Conservation (phyloP, 53 echinoderm and acorn worm genomes). For the Echinarachnius parma region DNA sequence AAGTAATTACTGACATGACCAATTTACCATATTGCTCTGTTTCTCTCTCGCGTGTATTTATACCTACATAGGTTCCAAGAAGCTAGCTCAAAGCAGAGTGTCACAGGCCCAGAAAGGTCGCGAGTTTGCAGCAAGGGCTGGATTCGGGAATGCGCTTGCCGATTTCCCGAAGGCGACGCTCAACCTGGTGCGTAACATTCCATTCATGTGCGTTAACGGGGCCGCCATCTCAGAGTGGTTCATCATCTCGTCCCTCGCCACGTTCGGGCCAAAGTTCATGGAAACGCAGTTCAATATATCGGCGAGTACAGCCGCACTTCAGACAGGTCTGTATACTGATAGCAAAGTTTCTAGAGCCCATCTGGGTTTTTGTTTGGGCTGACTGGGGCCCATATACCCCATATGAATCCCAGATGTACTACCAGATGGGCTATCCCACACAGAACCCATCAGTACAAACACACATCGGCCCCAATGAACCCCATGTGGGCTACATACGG, state of each 20-base stretch:
- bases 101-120: slow-evolving; percentile 81
- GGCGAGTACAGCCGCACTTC: slow-evolving; percentile 69
- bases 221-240: slow-evolving; percentile 85
- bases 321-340: no score
- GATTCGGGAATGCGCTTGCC: slow-evolving; percentile 65
- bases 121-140: slow-evolving; percentile 59
- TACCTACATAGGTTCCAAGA: slow-evolving; percentile 77
- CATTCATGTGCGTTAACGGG: slow-evolving; percentile 82
- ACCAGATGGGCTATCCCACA: no score
- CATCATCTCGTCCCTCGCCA: slow-evolving; percentile 73
- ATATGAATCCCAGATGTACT: no score
- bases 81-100: slow-evolving; percentile 52
- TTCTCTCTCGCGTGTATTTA: no score
- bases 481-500: no score
- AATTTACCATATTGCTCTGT: no score
- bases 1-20: no score
- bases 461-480: no score
- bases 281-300: slow-evolving; percentile 88
- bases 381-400: no score
- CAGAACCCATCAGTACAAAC: no score
- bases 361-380: no score
- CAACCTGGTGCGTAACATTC: slow-evolving; percentile 69
- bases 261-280: slow-evolving; percentile 95
- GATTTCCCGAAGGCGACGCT: slow-evolving; percentile 77
- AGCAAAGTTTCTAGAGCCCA: no score